A percentile compares a stretch with the other conserved stretches of the same genome.
phyloP scores from a whole-genome alignment of 35 echinoderm and acorn worm species.

The Acanthaster planci region DNA sequence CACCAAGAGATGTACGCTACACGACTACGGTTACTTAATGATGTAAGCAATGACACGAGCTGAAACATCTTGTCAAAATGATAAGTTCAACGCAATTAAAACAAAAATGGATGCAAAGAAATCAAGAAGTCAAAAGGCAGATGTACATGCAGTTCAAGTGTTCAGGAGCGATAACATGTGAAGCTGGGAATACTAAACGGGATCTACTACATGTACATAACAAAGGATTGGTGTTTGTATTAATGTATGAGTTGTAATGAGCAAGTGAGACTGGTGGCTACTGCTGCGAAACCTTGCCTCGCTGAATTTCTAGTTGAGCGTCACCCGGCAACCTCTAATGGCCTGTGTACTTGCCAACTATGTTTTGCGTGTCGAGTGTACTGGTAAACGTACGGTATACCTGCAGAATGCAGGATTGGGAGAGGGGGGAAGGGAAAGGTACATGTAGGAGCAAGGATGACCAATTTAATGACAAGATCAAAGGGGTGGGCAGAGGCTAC shows the following conservation, averaged over 20 bases:
- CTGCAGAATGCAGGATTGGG: too few relatives aligned
- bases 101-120: background rate
- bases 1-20: background rate
- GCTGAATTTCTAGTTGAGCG: constrained; percentile 4
- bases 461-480: too few relatives aligned
- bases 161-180: background rate
- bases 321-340: constrained; percentile 10
- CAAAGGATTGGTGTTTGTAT: constrained; percentile 10
- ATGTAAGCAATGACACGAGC: constrained; percentile 9
- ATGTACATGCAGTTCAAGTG: constrained; percentile 24
- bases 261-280: background rate
- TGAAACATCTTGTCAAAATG: background rate
- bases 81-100: background rate
- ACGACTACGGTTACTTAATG: background rate
- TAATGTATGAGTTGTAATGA: constrained; percentile 10
- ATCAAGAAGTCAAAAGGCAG: constrained; percentile 4
- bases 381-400: too few relatives aligned
- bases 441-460: too few relatives aligned
- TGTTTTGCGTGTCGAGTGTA: too few relatives aligned
- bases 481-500: too few relatives aligned
- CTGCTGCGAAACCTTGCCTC: background rate
- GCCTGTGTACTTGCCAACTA: background rate
- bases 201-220: background rate
- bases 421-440: too few relatives aligned
- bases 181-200: background rate